Percentiles rank a stretch among this genome's conserved stretches.
These are phyloP conservation scores for Stichopus horrens DNA, from an alignment of 53 echinoderm and acorn worm genomes.

Conservation along the genomic window DNA sequence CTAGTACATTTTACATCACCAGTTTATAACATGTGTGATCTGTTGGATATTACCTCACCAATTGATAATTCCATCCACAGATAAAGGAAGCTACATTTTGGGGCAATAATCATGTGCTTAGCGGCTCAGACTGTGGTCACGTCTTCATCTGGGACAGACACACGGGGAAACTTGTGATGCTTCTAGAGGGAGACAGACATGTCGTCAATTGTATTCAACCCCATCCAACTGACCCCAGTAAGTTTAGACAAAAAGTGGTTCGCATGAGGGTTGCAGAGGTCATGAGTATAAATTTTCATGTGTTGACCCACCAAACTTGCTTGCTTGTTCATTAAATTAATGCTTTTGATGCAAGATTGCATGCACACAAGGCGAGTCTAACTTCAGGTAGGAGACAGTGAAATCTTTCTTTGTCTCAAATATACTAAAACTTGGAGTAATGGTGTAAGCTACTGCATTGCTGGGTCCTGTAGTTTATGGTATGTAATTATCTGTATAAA, in stretches of 20 bases:
- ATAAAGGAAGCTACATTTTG: slow-evolving; percentile 97
- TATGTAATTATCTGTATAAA: too few relatives aligned
- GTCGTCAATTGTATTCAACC: slow-evolving; percentile 99
- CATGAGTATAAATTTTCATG: not conserved
- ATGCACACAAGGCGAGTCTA: too few relatives aligned
- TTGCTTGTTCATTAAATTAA: too few relatives aligned
- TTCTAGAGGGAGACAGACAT: slow-evolving; percentile 99
- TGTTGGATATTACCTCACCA: too few relatives aligned
- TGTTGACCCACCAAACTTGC: not conserved
- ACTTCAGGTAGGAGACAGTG: too few relatives aligned
- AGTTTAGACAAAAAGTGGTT: slow-evolving; percentile 46
- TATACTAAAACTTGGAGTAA: not conserved
- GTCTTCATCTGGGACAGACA: slow-evolving; percentile 89
- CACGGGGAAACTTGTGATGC: slow-evolving; percentile 87
- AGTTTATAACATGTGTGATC: too few relatives aligned
- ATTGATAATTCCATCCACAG: slow-evolving; percentile 8
- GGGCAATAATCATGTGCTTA: slow-evolving; percentile 92
- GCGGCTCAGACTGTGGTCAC: slow-evolving; percentile 98
- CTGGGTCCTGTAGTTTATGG: too few relatives aligned
- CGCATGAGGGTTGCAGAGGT: too few relatives aligned
- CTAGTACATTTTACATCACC: too few relatives aligned
- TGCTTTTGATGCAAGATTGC: too few relatives aligned
- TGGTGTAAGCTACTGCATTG: not conserved
- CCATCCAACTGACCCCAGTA: slow-evolving; percentile 92
- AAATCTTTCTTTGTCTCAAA: too few relatives aligned